Percentiles rank a stretch among this genome's conserved stretches.
Conservation (phyloP, 2,113 vertebrate genomes). For the Abramis brama region DNA sequence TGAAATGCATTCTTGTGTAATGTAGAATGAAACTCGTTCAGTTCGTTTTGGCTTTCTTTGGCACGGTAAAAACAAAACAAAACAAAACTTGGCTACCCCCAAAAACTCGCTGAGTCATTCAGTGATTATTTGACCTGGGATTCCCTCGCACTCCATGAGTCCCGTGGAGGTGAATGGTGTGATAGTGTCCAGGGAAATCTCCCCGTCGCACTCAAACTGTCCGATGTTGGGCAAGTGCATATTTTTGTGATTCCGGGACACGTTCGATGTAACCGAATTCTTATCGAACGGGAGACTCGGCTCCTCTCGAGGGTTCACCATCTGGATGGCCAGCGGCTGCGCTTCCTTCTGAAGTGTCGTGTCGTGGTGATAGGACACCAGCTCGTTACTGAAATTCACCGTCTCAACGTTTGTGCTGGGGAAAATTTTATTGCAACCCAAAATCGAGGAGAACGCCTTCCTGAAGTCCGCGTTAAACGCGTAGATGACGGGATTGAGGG, state of each 20-base stretch:
- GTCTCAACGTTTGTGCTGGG: constrained; percentile 65
- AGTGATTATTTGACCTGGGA: constrained; percentile 61
- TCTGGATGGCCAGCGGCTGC: constrained; percentile 55
- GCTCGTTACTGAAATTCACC: constrained; percentile 72
- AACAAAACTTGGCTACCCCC: not conserved
- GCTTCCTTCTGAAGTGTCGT: constrained; percentile 73
- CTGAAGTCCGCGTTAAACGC: constrained; percentile 76
- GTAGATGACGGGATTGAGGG: constrained; percentile 76
- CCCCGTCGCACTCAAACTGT: constrained; percentile 68
- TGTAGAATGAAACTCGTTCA: not conserved
- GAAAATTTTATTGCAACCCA: constrained; percentile 68
- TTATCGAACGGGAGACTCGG: constrained; percentile 64
- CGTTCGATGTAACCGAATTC: constrained; percentile 60
- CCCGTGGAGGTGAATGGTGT: constrained; percentile 49
- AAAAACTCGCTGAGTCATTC: constrained; percentile 22
- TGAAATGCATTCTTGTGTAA: not conserved
- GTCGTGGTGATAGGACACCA: constrained; percentile 72
- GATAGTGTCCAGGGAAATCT: constrained; percentile 67
- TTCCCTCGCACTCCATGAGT: constrained; percentile 59
- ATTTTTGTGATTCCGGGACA: constrained; percentile 58
- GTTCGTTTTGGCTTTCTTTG: not conserved
- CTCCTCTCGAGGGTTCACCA: constrained; percentile 57
- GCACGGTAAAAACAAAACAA: no score
- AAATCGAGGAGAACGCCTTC: constrained; percentile 72
- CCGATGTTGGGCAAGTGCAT: constrained; percentile 60